phyloP scores from a whole-genome alignment of 2,888 invertebrate genomes.

The Sphinx pinastri region DNA sequence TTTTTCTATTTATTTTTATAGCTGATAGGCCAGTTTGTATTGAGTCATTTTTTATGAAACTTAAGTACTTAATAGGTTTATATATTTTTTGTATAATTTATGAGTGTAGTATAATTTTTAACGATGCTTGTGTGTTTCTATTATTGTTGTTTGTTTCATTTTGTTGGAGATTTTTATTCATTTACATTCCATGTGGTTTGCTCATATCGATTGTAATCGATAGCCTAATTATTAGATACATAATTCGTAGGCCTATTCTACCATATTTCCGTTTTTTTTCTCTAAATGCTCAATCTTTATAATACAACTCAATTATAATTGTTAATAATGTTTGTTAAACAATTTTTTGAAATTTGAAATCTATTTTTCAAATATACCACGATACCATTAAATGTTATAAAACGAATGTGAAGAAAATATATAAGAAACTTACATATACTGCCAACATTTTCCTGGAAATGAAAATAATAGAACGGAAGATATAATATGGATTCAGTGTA shows the following conservation, averaged over 20 bases:
- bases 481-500: neutral
- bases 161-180: constrained; percentile 27
- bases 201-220: constrained; percentile 23
- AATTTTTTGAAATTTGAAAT: no score
- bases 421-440: neutral
- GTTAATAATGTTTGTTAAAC: no score
- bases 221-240: constrained; percentile 3
- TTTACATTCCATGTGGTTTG: constrained; percentile 24
- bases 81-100: constrained; percentile 26
- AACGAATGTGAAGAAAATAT: neutral
- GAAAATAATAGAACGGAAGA: neutral
- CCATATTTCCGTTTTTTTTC: neutral
- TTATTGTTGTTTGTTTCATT: constrained; percentile 29
- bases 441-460: neutral
- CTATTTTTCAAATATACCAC: no score
- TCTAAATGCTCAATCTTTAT: neutral
- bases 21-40: constrained; percentile 75
- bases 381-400: no score
- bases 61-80: constrained; percentile 27
- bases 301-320: no score
- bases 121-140: constrained; percentile 25
- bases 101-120: constrained; percentile 27
- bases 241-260: neutral
- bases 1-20: constrained; percentile 78
- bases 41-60: constrained; percentile 68